A percentile compares a stretch with the other conserved stretches of the same genome.
phyloP scores from a whole-genome alignment of 2,113 vertebrate genomes.

The Bos indicus region DNA sequence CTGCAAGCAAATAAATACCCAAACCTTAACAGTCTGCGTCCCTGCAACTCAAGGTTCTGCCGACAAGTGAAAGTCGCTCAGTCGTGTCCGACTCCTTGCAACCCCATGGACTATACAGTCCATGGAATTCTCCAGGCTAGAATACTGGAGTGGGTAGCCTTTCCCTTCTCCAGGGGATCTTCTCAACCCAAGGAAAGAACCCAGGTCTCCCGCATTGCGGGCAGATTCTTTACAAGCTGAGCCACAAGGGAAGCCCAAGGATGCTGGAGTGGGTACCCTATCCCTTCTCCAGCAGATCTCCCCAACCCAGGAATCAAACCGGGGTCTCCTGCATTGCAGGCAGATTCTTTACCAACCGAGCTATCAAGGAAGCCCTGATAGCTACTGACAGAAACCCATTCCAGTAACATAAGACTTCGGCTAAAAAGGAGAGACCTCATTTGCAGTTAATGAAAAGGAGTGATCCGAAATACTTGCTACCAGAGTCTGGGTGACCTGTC shows the following conservation, averaged over 20 bases:
- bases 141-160: background rate
- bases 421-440: background rate
- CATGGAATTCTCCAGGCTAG: background rate
- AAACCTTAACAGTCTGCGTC: fast-evolving
- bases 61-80: background rate
- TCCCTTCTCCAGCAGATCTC: background rate
- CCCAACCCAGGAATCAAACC: background rate
- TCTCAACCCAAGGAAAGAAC: background rate
- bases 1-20: background rate
- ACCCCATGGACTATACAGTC: background rate
- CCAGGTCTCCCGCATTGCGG: background rate
- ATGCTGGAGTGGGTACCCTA: background rate
- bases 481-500: fast-evolving
- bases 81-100: background rate
- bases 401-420: background rate
- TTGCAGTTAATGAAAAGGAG: background rate
- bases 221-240: background rate
- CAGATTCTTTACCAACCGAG: background rate
- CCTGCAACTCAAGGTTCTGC: background rate
- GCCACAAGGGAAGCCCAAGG: background rate
- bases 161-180: background rate
- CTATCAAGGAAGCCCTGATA: background rate
- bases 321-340: background rate
- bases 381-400: background rate
- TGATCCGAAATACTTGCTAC: fast-evolving